Evolutionary conservation across 1,140 invertebrate genomes (phyloP).

Genomic region (Nilaparvata lugens): DNA sequence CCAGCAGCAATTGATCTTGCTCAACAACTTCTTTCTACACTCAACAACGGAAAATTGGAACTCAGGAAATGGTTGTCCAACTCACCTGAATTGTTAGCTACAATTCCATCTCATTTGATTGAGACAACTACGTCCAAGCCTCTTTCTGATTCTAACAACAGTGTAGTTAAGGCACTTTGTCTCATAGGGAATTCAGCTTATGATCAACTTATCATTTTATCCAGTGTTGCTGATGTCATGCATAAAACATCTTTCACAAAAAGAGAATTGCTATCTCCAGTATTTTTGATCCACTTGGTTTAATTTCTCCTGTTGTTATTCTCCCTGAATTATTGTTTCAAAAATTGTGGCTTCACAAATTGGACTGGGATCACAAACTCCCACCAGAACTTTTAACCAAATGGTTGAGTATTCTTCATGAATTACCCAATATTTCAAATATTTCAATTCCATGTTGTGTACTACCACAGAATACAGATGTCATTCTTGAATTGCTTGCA

Average conservation of each 20-base stretch:
- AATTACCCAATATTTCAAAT: background rate
- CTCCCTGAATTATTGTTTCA: slow-evolving; percentile 13
- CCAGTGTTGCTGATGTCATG: background rate
- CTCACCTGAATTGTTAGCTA: slow-evolving; percentile 19
- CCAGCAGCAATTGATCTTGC: slow-evolving; percentile 28
- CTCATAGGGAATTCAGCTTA: slow-evolving; percentile 28
- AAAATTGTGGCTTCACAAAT: too few relatives aligned
- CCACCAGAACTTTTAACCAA: background rate
- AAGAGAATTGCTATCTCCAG: slow-evolving; percentile 13
- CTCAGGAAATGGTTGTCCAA: slow-evolving; percentile 30
- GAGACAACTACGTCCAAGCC: too few relatives aligned
- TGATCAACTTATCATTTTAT: slow-evolving; percentile 23
- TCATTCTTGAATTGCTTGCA: slow-evolving; percentile 4
- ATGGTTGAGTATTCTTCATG: too few relatives aligned
- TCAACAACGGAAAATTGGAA: too few relatives aligned
- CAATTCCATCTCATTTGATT: too few relatives aligned
- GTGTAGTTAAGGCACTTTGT: slow-evolving; percentile 28
- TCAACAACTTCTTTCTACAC: too few relatives aligned
- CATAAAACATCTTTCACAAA: background rate
- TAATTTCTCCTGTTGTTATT: slow-evolving; percentile 14
- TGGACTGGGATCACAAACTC: slow-evolving; percentile 13
- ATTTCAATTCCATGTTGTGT: slow-evolving; percentile 14
- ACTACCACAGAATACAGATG: background rate
- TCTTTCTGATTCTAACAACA: too few relatives aligned
- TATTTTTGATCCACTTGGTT: slow-evolving; percentile 24